phyloP scores from a whole-genome alignment of 2,888 invertebrate genomes.

The Azorinus chamasolen region DNA sequence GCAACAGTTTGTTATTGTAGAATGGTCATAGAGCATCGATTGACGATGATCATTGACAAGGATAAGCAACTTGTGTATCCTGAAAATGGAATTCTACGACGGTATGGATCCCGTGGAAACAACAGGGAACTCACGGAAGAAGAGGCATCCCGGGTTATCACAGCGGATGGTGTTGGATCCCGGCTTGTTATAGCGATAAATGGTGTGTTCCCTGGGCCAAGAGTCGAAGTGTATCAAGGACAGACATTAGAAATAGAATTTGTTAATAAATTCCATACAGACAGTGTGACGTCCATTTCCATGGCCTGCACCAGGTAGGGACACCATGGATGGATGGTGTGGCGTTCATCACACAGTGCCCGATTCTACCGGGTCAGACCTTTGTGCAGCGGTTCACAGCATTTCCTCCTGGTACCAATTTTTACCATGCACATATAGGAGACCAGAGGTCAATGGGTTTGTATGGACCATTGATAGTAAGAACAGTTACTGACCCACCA shows the following conservation, averaged over 20 bases:
- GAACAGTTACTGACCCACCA: background rate
- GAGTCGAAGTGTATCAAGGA: slow-evolving; percentile 68
- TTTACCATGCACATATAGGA: slow-evolving; percentile 73
- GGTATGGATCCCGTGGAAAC: background rate
- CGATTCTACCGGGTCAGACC: slow-evolving; percentile 67
- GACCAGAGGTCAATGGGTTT: slow-evolving; percentile 71
- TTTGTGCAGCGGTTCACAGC: slow-evolving; percentile 73
- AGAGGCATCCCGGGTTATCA: slow-evolving; percentile 37
- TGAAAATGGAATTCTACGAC: slow-evolving; percentile 30
- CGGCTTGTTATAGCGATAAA: slow-evolving; percentile 71
- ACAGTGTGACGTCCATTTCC: slow-evolving; percentile 71
- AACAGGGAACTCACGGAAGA: background rate
- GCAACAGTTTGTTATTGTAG: no score
- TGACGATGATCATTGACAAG: slow-evolving; percentile 50
- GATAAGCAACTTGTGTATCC: slow-evolving; percentile 30
- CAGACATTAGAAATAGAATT: slow-evolving; percentile 58
- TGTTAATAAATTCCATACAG: slow-evolving; percentile 65
- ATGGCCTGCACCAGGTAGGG: slow-evolving; percentile 69
- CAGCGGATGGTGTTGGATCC: slow-evolving; percentile 64
- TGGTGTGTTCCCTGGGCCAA: slow-evolving; percentile 73
- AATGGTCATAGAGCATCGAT: no score
- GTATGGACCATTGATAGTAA: slow-evolving; percentile 66
- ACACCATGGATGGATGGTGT: slow-evolving; percentile 75
- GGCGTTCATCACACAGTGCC: slow-evolving; percentile 73
- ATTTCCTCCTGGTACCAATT: slow-evolving; percentile 63